Evolutionary conservation across 64 coral and sea anemone species (phyloP), one percentile per base, ranked within the genome.

Genomic region (Porites australiensis): DNA sequence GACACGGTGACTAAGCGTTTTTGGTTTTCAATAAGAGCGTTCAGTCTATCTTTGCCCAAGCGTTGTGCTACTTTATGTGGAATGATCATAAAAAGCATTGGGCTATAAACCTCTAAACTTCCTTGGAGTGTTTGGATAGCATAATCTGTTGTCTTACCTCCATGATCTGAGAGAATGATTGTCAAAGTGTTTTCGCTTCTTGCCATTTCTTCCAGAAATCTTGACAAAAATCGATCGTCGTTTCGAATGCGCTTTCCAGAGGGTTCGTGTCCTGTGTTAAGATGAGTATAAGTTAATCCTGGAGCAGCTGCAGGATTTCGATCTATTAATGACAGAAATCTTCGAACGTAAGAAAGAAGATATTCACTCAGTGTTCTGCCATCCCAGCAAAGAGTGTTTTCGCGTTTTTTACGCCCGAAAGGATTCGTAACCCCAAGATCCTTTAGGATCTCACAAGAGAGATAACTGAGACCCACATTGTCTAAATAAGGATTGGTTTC

Each of bases 41-140:
- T 79, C 82, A 99, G 82, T 61, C 83, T 80, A 84, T 93, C 69
- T 19, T 54, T 75, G 3, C 98, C 98, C 70, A 99, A 57, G 15
- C 87, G 87, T 54, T 87, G 47, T 49, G 82, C 88, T 19, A 99
- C 98, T 50, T 83, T 91, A n/a, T 94, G 52, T 15, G 98, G 98
- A 82, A 99, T 80, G 7, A 99, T 96, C 75, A 99, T 99, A 60
- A 99, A 99, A 60, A 99, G 70, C 55, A 99, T 63, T n/a, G 98
- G 94, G 37, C 86, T 91, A 91, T 94, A 99, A 10, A 96, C 89
- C 69, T 99, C 98, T 45, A 91, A 61, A 54, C 90, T 86, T 49
- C 98, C 98, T 21, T 90, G 77, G 19, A 88, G 64, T 21, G 94
- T 99, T 43, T 88, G 71, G 20, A 83, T 87, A 7, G 98, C 90